Percentiles rank a stretch among this genome's conserved stretches.
Conservation (phyloP, 1,140 invertebrate genomes). For the Neuroterus valhalla region DNA sequence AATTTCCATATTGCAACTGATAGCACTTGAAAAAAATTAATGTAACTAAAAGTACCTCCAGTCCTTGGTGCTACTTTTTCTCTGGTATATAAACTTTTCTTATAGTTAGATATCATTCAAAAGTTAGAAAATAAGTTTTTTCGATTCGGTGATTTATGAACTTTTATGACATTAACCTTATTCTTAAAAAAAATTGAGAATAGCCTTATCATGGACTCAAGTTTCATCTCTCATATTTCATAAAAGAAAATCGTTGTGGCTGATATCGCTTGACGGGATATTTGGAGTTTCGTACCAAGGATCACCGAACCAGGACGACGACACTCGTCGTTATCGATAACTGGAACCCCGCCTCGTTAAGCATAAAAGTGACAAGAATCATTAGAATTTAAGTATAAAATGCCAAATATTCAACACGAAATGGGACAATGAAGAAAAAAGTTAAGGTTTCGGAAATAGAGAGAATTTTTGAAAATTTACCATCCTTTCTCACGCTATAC, state of each 20-base stretch:
- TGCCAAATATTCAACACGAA: conserved; percentile 1
- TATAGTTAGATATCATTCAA: no score
- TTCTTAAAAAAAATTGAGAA: conserved; percentile 13
- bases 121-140: no score
- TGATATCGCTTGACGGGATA: conserved; percentile 18
- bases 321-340: conserved; percentile 26
- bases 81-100: no score
- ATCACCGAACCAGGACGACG: conserved; percentile 20
- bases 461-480: no score
- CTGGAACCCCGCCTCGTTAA: not conserved
- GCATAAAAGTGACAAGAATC: conserved; percentile 13
- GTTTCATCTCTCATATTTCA: conserved; percentile 11
- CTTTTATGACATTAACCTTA: not conserved
- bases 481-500: no score
- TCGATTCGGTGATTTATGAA: not conserved
- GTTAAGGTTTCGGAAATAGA: no score
- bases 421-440: not conserved
- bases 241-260: conserved; percentile 17
- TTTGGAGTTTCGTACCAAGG: conserved; percentile 5
- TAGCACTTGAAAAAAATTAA: no score
- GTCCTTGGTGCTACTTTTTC: no score
- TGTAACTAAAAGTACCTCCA: no score
- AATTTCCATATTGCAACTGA: no score
- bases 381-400: not conserved
- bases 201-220: conserved; percentile 12